A percentile compares a stretch with the other conserved stretches of the same genome.
Evolutionary conservation across 2,888 invertebrate genomes (phyloP).

Genomic region (Parascotia fuliginaria): DNA sequence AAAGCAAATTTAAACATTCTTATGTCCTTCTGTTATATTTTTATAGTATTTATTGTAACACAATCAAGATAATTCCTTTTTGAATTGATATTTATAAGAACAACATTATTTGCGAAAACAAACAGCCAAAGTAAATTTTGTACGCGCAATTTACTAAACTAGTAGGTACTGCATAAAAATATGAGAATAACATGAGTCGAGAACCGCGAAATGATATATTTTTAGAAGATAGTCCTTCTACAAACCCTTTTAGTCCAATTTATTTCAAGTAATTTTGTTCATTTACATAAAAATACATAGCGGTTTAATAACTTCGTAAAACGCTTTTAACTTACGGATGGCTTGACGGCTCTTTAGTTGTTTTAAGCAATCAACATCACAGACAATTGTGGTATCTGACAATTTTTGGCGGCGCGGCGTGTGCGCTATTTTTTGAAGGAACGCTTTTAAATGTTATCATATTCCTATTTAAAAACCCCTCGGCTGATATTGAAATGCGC

Average conservation of each 20-base stretch:
- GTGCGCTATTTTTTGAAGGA: background rate
- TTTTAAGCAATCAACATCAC: background rate
- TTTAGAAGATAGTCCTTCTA: background rate
- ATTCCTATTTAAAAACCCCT: too few species aligned
- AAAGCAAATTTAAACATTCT: background rate
- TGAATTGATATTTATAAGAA: too few species aligned
- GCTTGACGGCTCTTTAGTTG: conserved; percentile 2
- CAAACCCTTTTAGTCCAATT: conserved; percentile 5
- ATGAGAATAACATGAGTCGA: background rate
- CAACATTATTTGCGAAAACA: background rate
- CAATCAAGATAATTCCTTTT: too few species aligned
- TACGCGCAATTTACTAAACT: too few species aligned
- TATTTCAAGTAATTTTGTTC: conserved; percentile 1
- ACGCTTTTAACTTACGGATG: background rate
- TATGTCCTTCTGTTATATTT: background rate
- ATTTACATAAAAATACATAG: conserved; percentile 3
- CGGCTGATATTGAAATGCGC: background rate
- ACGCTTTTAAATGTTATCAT: too few species aligned
- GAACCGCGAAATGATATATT: background rate
- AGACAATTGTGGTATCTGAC: background rate
- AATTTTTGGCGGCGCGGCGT: background rate
- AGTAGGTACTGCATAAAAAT: too few species aligned
- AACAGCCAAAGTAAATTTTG: too few species aligned
- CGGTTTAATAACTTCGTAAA: conserved; percentile 4
- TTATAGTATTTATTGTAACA: background rate